Conservation (phyloP, 2,888 invertebrate species). For the Exocentrus adspersus region DNA sequence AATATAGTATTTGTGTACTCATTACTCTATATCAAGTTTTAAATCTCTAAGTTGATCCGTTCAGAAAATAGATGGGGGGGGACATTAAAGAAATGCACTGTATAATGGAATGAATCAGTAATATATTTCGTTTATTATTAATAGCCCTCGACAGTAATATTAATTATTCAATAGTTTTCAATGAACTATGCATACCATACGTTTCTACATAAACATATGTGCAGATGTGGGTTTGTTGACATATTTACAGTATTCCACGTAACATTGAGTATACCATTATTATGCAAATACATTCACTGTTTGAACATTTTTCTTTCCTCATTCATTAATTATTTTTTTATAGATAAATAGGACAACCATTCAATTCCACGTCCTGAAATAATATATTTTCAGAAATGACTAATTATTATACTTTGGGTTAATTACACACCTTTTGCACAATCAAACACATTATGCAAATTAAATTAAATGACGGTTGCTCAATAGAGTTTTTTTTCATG, state of each 20-base stretch:
- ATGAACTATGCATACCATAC: not conserved
- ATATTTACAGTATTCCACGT: not conserved
- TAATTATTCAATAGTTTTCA: not conserved
- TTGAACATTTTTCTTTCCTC: not conserved
- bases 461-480: not conserved
- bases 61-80: no score
- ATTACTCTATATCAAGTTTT: no score
- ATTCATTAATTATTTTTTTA: no score
- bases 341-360: no score
- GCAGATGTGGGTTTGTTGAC: not conserved
- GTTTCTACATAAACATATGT: not conserved
- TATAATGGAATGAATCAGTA: no score
- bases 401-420: not conserved
- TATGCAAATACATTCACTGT: not conserved
- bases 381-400: not conserved
- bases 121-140: no score
- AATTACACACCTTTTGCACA: not conserved
- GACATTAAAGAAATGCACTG: no score
- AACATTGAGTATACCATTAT: no score
- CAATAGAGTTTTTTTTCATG: not conserved
- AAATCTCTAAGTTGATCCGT: no score
- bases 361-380: not conserved
- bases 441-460: not conserved
- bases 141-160: not conserved
- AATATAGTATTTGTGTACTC: no score